Evolutionary conservation across 2,113 vertebrate genomes (phyloP), one percentile per base, ranked within the genome.

Genomic region (Lepus europaeus): DNA sequence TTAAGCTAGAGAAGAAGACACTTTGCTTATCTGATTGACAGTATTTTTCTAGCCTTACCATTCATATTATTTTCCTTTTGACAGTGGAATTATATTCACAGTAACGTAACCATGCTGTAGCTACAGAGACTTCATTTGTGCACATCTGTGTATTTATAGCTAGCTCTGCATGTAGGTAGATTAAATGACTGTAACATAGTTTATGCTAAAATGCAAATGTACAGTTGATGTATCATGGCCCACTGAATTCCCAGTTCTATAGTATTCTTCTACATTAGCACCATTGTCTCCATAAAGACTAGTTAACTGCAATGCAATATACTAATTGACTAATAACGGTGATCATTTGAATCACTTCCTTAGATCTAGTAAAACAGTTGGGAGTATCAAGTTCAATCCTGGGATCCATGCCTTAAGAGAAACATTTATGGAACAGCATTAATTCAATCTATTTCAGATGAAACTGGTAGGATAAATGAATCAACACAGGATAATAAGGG

Each of bases 31-130:
- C 39, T 61, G 33, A 80, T 11, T 53, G 29, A 95, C 33, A 83
- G 9, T 56, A 72, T 90, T 95, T 96, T 90, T 93, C 49, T 93
- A 31, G 20, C 25, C 51, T 78, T 90, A 10, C 49, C 64, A 86
- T 85, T 90, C 23, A 68, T 85, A 70, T 94, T 77, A 77, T 83
- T 92, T 66, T 66, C 68, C 72, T 86, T 25, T 87, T 69, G 89
- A 8, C 31, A 83, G 29, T 66, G 14, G 45, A 87, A 66, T 87
- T 36, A 29, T 70, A 51, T 78, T 88, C 12, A 6, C 1, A 27
- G 25, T 45, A 90, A 53, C 83, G 1, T 64, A 73, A 59, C 76
- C 74, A 19, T 36, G 19, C 49, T 89, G 4, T 68, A 39, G 4
- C 2, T 84, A 0, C 73, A 17, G 64, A 88, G 23, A 20, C 2